Percentiles rank a stretch among this genome's conserved stretches.
Conservation (phyloP, 2,888 invertebrate species). For the Dicranocentrus wangi region DNA sequence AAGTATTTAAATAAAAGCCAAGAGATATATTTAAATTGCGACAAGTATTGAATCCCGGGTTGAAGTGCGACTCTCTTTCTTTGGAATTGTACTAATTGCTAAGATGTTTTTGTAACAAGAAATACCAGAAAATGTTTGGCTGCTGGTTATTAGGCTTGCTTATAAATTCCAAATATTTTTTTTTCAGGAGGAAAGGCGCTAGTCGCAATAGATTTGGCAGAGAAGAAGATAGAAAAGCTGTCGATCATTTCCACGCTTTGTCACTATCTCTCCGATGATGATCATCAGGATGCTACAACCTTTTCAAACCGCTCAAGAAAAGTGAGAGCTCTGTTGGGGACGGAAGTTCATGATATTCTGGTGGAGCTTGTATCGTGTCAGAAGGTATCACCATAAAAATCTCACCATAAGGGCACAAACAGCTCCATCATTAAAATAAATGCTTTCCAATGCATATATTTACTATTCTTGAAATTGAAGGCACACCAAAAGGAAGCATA, state of each 20-base stretch:
- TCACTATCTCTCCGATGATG: slow-evolving; percentile 11
- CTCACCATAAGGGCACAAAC: background rate
- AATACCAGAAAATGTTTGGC: no score
- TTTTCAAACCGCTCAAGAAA: slow-evolving; percentile 14
- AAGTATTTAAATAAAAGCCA: no score
- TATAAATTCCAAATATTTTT: background rate
- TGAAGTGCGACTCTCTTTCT: no score
- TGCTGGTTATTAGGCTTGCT: no score
- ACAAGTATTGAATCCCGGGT: no score
- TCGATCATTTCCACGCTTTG: slow-evolving; percentile 50
- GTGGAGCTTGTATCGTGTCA: slow-evolving; percentile 32
- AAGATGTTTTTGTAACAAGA: no score
- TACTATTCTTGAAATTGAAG: no score
- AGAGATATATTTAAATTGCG: no score
- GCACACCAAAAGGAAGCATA: no score
- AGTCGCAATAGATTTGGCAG: slow-evolving; percentile 46
- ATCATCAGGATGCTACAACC: slow-evolving; percentile 4
- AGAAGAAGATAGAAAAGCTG: slow-evolving; percentile 47
- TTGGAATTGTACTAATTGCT: no score
- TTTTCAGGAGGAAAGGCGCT: slow-evolving; percentile 32
- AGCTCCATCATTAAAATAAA: background rate
- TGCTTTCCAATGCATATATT: background rate
- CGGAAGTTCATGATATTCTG: slow-evolving; percentile 22
- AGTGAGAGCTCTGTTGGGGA: slow-evolving; percentile 21
- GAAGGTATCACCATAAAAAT: slow-evolving; percentile 53